These are phyloP conservation scores for Spea bombifrons DNA, from an alignment of 2,113 vertebrate species.

Conservation along the genomic window DNA sequence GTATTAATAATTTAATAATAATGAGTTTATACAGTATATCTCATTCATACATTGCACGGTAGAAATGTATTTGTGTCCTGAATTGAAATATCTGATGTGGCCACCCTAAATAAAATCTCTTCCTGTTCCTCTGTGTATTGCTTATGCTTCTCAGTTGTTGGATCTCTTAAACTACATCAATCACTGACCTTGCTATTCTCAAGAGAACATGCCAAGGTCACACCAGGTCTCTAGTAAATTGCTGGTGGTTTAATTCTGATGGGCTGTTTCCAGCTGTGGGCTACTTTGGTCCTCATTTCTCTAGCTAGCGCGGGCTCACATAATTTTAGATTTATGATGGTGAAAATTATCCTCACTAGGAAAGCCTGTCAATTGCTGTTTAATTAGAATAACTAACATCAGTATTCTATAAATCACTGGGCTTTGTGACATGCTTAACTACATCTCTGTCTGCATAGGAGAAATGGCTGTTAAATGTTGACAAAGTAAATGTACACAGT, in stretches of 20 bases:
- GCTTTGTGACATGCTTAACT: slow-evolving; percentile 52
- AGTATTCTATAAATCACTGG: slow-evolving; percentile 65
- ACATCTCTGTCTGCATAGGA: slow-evolving; percentile 52
- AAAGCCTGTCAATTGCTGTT: slow-evolving; percentile 65
- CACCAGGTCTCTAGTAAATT: slow-evolving; percentile 58
- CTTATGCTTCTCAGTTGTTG: neutral
- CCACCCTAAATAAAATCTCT: neutral
- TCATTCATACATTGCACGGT: too few species aligned
- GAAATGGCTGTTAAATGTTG: slow-evolving; percentile 53
- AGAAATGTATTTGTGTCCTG: too few species aligned
- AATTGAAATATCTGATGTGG: too few species aligned
- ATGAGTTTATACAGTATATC: too few species aligned
- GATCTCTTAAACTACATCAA: slow-evolving; percentile 53
- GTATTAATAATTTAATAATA: too few species aligned
- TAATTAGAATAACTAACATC: slow-evolving; percentile 63
- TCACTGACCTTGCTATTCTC: slow-evolving; percentile 64
- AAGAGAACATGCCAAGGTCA: slow-evolving; percentile 64
- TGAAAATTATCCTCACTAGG: slow-evolving; percentile 57
- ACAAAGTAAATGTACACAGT: slow-evolving; percentile 15
- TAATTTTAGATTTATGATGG: slow-evolving; percentile 53
- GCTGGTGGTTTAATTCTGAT: slow-evolving; percentile 66
- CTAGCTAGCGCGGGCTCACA: slow-evolving; percentile 60
- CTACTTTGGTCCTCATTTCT: slow-evolving; percentile 71
- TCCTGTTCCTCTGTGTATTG: neutral
- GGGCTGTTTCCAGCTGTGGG: slow-evolving; percentile 69